Percentiles rank a stretch among this genome's conserved stretches.
These are phyloP conservation scores for Apis dorsata DNA, from an alignment of 1,140 invertebrate genomes.

Conservation along the genomic window DNA sequence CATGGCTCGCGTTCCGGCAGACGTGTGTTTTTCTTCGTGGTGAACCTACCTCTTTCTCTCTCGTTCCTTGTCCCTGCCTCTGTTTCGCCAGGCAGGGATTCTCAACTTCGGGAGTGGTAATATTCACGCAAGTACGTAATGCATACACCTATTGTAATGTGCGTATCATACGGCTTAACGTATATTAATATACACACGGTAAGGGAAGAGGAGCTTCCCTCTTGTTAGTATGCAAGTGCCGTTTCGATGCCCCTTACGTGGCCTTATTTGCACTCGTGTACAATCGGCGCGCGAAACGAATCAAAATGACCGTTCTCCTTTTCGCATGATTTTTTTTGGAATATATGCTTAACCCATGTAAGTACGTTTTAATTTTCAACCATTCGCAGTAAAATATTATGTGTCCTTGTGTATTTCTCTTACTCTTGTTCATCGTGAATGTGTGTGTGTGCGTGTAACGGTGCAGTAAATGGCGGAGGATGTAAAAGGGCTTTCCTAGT, in stretches of 20 bases:
- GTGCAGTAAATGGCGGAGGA: conserved; percentile 53
- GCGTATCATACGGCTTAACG: conserved; percentile 28
- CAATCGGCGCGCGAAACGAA: conserved; percentile 49
- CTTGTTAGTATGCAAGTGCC: conserved; percentile 49
- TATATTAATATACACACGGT: conserved; percentile 49
- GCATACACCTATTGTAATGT: conserved; percentile 4
- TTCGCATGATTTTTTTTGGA: conserved; percentile 20
- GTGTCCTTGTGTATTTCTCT: conserved; percentile 9
- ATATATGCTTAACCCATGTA: conserved; percentile 1
- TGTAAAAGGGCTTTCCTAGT: conserved; percentile 43
- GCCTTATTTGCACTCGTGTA: conserved; percentile 50
- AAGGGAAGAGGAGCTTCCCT: conserved; percentile 46
- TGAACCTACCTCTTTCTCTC: conserved; percentile 24
- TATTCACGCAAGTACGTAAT: conserved; percentile 52
- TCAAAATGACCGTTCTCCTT: conserved; percentile 48
- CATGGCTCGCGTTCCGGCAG: conserved; percentile 49
- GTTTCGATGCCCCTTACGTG: conserved; percentile 50
- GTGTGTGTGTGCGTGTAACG: conserved; percentile 43
- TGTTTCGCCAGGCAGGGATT: conserved; percentile 52
- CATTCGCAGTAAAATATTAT: conserved; percentile 7
- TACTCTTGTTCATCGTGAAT: conserved; percentile 12
- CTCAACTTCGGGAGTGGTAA: conserved; percentile 61
- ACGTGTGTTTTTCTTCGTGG: conserved; percentile 52
- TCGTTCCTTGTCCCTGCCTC: conserved; percentile 8
- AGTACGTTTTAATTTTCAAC: not conserved